Percentiles rank a stretch among this genome's conserved stretches.
phyloP scores from a whole-genome alignment of 2,113 vertebrate genomes.

The Apus apus region DNA sequence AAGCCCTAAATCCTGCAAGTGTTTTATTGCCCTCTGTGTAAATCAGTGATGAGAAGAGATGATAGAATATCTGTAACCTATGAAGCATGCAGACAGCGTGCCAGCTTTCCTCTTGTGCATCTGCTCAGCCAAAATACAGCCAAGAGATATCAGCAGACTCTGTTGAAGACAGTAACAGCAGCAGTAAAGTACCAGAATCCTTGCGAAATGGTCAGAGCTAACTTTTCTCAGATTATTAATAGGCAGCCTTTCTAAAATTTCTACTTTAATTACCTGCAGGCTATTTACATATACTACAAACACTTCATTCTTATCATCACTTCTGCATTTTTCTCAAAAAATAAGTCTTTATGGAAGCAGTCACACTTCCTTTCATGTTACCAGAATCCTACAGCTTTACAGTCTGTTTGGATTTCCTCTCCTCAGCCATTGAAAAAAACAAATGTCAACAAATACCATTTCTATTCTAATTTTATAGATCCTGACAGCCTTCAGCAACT shows the following conservation, averaged over 20 bases:
- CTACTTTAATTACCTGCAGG: not conserved
- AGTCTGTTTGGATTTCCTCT: not conserved
- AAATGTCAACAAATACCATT: not conserved
- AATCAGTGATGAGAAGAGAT: not conserved
- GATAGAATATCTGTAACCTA: not conserved
- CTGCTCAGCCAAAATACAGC: conserved; percentile 28
- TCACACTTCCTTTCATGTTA: not conserved
- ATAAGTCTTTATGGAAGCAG: not conserved
- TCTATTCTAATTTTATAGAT: conserved; percentile 16
- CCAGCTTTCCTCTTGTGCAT: conserved; percentile 2
- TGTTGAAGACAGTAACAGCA: not conserved
- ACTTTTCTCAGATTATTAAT: not conserved
- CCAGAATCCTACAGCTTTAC: not conserved
- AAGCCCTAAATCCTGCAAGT: not conserved
- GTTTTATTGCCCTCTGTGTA: not conserved
- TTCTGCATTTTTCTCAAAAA: not conserved
- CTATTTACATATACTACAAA: not conserved
- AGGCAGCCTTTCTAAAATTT: not conserved
- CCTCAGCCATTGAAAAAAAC: not conserved
- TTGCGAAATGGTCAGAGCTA: not conserved
- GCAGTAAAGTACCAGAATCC: not conserved
- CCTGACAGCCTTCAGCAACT: not conserved
- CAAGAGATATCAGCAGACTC: conserved; percentile 10
- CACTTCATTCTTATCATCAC: not conserved
- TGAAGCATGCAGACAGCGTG: not conserved